Percentiles rank a stretch among this genome's conserved stretches.
These are phyloP conservation scores for Chymomyza costata DNA, from an alignment of 1,140 invertebrate species.

Conservation along the genomic window DNA sequence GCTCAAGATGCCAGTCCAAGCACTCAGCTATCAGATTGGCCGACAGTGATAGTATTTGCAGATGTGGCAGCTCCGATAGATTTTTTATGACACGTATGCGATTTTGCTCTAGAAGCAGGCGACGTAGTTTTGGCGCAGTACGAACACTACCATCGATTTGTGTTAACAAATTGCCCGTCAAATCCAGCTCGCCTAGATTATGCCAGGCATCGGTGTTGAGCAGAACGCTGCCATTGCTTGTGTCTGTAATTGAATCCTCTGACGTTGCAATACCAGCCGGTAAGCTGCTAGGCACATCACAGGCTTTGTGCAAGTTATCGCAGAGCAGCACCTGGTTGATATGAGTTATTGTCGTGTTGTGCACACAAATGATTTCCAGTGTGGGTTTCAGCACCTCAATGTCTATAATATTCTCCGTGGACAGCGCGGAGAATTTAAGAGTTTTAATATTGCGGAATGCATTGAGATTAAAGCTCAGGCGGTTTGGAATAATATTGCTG, in stretches of 20 bases:
- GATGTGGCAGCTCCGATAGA: slow-evolving; percentile 84
- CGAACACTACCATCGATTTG: slow-evolving; percentile 88
- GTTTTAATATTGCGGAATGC: slow-evolving; percentile 85
- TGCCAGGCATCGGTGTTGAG: slow-evolving; percentile 78
- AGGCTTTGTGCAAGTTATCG: slow-evolving; percentile 83
- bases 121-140: slow-evolving; percentile 85
- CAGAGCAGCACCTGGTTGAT: slow-evolving; percentile 86
- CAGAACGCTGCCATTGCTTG: slow-evolving; percentile 13
- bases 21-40: slow-evolving; percentile 84
- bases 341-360: slow-evolving; percentile 79
- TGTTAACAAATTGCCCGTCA: slow-evolving; percentile 87
- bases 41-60: slow-evolving; percentile 86
- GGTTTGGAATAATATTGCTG: slow-evolving; percentile 89
- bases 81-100: slow-evolving; percentile 84
- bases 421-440: slow-evolving; percentile 80
- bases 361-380: slow-evolving; percentile 79
- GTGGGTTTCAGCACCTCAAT: slow-evolving; percentile 80
- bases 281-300: slow-evolving; percentile 50
- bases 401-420: slow-evolving; percentile 81
- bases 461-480: slow-evolving; percentile 86
- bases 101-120: slow-evolving; percentile 86
- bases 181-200: slow-evolving; percentile 81
- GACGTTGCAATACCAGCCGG: slow-evolving; percentile 19
- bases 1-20: slow-evolving; percentile 86
- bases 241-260: slow-evolving; percentile 5